These are phyloP conservation scores for Acrocyrtus sp. DNA, from an alignment of 2,888 invertebrate genomes.

Conservation along the genomic window DNA sequence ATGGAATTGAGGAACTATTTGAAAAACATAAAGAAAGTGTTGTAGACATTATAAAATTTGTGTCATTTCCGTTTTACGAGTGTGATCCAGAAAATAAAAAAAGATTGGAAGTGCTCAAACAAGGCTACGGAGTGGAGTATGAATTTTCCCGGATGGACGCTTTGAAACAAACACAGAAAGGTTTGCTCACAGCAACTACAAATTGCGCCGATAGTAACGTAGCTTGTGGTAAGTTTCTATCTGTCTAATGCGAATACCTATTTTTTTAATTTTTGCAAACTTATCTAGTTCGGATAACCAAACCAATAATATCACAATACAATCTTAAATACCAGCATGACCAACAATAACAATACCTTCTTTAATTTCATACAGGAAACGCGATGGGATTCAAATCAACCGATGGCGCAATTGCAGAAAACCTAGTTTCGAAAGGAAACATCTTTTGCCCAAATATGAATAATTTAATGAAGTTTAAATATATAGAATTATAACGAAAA, in stretches of 20 bases:
- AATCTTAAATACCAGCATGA: too few species aligned
- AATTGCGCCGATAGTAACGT: constrained; percentile 53
- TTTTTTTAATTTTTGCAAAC: too few species aligned
- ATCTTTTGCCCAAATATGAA: constrained; percentile 53
- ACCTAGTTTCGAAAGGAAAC: constrained; percentile 44
- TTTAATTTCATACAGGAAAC: constrained; percentile 42
- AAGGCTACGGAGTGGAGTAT: constrained; percentile 13
- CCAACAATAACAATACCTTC: too few species aligned
- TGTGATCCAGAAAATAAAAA: constrained; percentile 3
- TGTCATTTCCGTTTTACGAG: constrained; percentile 51
- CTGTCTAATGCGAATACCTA: too few species aligned
- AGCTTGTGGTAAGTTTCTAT: constrained; percentile 39
- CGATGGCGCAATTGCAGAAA: constrained; percentile 48
- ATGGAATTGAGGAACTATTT: constrained; percentile 47
- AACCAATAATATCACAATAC: too few species aligned
- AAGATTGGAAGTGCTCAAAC: constrained; percentile 21
- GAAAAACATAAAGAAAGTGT: constrained; percentile 8
- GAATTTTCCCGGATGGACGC: constrained; percentile 45
- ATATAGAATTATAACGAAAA: constrained; percentile 16
- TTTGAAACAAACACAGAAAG: constrained; percentile 38
- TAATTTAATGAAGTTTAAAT: constrained; percentile 26
- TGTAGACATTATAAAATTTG: constrained; percentile 11
- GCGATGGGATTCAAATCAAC: constrained; percentile 46
- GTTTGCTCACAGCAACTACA: constrained; percentile 36
- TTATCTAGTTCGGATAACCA: too few species aligned